These are phyloP conservation scores for Tenthredo scrophulariae DNA, from an alignment of 2,888 invertebrate genomes.

Conservation along the genomic window DNA sequence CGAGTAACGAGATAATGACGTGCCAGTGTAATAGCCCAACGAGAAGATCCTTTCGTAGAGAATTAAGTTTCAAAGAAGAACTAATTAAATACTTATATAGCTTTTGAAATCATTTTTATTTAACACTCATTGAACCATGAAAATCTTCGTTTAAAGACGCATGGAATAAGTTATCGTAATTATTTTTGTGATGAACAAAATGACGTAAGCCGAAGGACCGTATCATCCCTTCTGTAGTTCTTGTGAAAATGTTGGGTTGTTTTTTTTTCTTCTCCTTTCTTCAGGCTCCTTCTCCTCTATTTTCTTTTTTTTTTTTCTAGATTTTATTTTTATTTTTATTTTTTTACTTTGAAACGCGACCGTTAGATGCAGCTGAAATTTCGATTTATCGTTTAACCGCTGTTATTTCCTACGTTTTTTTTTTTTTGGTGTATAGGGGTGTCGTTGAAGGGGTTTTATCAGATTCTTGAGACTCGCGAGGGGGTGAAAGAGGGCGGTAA, in stretches of 20 bases:
- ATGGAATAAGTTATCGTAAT: no score
- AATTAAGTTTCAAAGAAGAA: background rate
- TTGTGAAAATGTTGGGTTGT: background rate
- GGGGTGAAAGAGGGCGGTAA: background rate
- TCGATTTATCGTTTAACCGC: constrained; percentile 23
- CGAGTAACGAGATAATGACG: background rate
- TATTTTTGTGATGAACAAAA: no score
- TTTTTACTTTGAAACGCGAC: background rate
- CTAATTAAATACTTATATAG: background rate
- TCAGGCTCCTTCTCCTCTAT: no score
- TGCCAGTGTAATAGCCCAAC: background rate
- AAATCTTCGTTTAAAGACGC: no score
- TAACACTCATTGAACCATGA: background rate
- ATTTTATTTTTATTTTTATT: background rate
- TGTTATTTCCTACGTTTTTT: background rate
- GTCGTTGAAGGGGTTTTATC: background rate
- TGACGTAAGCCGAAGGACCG: background rate
- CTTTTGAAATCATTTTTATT: background rate
- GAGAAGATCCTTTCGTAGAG: background rate
- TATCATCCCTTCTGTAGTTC: background rate
- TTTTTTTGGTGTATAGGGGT: background rate
- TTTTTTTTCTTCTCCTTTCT: no score
- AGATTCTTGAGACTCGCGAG: constrained; percentile 11
- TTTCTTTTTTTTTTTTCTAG: background rate
- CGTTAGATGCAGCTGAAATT: constrained; percentile 18